Percentiles rank a stretch among this genome's conserved stretches.
Evolutionary conservation across 2,888 invertebrate species (phyloP).

Genomic region (Kryphioiulus occultus): DNA sequence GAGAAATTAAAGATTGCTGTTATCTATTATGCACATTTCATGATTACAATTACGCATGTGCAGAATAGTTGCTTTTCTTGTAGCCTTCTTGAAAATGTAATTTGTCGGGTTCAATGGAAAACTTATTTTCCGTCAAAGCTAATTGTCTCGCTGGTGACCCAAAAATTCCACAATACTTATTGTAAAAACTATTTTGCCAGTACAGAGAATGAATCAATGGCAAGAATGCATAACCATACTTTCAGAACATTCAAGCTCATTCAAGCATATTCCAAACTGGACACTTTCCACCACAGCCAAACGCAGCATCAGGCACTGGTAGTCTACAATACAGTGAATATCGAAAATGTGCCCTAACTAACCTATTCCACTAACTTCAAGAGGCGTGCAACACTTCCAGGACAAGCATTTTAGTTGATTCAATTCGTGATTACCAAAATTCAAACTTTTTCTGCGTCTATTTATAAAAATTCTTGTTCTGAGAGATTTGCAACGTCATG

Average conservation of each 20-base stretch:
- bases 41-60: not conserved
- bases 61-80: too few species aligned
- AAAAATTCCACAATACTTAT: not conserved
- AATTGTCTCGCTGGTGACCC: not conserved
- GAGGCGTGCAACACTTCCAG: not conserved
- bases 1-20: not conserved
- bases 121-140: not conserved
- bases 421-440: not conserved
- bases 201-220: not conserved
- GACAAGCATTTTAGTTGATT: not conserved
- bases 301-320: not conserved
- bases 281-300: not conserved
- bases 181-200: not conserved
- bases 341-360: constrained; percentile 5
- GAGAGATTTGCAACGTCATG: not conserved
- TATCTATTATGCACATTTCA: not conserved
- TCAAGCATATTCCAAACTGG: not conserved
- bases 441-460: not conserved
- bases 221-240: not conserved
- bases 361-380: not conserved
- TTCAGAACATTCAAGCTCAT: not conserved
- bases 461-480: not conserved
- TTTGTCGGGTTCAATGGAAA: too few species aligned
- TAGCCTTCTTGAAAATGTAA: too few species aligned
- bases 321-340: not conserved